Conservation (phyloP, 2,888 invertebrate species). For the Byasa hedistus region DNA sequence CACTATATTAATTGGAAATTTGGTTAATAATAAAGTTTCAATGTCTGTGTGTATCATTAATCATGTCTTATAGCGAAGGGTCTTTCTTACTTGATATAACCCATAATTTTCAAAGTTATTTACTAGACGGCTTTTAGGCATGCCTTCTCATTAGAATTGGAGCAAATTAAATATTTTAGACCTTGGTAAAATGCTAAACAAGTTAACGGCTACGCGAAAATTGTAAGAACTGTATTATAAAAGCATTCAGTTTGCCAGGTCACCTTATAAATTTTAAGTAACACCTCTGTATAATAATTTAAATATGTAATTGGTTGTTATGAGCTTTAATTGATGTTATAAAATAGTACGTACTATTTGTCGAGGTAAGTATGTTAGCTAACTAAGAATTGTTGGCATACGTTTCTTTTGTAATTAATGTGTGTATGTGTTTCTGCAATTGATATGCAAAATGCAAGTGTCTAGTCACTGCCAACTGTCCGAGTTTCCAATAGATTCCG, state of each 20-base stretch:
- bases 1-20: not conserved
- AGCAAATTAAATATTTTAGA: slow-evolving; percentile 28
- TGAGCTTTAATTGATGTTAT: too few relatives aligned
- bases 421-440: too few relatives aligned
- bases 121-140: slow-evolving; percentile 20
- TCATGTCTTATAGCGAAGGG: slow-evolving; percentile 14
- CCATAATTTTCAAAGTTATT: slow-evolving; percentile 25
- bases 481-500: slow-evolving; percentile 18
- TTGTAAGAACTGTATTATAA: not conserved
- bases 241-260: too few relatives aligned
- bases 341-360: too few relatives aligned
- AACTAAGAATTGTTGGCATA: too few relatives aligned
- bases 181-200: slow-evolving; percentile 21
- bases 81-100: slow-evolving; percentile 20
- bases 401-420: too few relatives aligned
- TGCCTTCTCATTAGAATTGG: slow-evolving; percentile 29
- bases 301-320: too few relatives aligned
- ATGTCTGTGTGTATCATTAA: slow-evolving; percentile 16
- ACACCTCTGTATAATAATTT: too few relatives aligned
- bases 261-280: too few relatives aligned
- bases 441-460: too few relatives aligned
- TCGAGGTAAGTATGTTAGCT: too few relatives aligned
- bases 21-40: not conserved
- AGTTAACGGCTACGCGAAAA: slow-evolving; percentile 18
- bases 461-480: slow-evolving; percentile 6